Evolutionary conservation across 2,888 invertebrate species (phyloP).

Genomic region (Cloeon dipterum): DNA sequence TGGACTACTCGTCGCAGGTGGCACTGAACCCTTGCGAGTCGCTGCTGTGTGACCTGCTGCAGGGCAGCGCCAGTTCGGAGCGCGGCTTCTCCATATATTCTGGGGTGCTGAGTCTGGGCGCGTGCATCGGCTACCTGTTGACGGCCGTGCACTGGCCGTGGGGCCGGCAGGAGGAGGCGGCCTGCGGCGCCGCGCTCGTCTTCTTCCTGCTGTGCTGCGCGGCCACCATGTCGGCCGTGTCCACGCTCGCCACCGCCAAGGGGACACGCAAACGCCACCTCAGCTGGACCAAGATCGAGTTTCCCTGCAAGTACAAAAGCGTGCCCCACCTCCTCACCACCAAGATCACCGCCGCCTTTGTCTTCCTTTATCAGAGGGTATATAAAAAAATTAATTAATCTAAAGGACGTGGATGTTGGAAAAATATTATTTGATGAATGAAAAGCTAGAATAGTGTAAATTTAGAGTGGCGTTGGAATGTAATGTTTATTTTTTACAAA

Average conservation of each 20-base stretch:
- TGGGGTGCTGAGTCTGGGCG: constrained; percentile 13
- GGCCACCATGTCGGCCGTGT: constrained; percentile 8
- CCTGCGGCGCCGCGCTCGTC: constrained; percentile 11
- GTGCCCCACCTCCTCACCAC: too few species aligned
- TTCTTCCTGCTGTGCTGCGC: constrained; percentile 10
- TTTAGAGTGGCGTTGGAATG: too few species aligned
- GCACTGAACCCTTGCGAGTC: constrained; percentile 15
- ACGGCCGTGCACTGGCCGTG: constrained; percentile 13
- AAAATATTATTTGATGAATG: too few species aligned
- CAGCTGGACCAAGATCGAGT: neutral
- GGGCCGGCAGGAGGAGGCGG: constrained; percentile 12
- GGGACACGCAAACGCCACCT: neutral
- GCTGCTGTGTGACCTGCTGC: constrained; percentile 12
- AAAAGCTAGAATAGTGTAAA: too few species aligned
- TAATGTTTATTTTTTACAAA: too few species aligned
- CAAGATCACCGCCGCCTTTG: too few species aligned
- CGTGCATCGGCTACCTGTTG: constrained; percentile 14
- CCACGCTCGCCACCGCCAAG: constrained; percentile 5
- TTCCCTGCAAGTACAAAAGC: neutral
- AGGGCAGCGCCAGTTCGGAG: constrained; percentile 7
- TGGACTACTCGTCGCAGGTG: constrained; percentile 13
- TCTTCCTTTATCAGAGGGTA: too few species aligned
- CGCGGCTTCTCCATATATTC: constrained; percentile 14
- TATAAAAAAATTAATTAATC: too few species aligned
- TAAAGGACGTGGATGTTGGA: too few species aligned